Evolutionary conservation across 2,797 vertebrate genomes (phyloP).

Genomic region (Myripristis jacobus): DNA sequence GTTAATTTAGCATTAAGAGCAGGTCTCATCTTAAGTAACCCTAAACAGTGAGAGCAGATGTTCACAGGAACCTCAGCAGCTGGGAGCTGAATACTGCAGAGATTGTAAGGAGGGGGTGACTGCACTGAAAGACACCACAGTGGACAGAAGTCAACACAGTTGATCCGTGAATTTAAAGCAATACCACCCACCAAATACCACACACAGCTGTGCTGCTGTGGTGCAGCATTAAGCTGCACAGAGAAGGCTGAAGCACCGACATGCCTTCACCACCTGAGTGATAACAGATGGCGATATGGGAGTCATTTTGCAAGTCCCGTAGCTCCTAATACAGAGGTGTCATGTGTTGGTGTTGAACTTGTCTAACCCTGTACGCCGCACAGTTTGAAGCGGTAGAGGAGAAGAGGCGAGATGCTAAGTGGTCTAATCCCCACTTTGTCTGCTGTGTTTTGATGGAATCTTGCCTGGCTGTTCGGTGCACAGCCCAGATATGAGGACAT

Average conservation of each 20-base stretch:
- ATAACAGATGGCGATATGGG: conserved; percentile 73
- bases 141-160: conserved; percentile 75
- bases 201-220: conserved; percentile 72
- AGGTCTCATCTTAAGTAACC: conserved; percentile 67
- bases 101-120: conserved; percentile 48
- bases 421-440: conserved; percentile 53
- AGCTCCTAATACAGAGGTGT: conserved; percentile 45
- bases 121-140: conserved; percentile 60
- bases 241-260: conserved; percentile 36
- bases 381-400: conserved; percentile 4
- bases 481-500: conserved; percentile 8
- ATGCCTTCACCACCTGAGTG: conserved; percentile 60
- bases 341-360: conserved; percentile 56
- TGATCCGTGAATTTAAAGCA: conserved; percentile 77
- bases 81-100: conserved; percentile 45
- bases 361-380: conserved; percentile 38
- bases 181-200: conserved; percentile 83
- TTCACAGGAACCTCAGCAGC: conserved; percentile 60
- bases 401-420: conserved; percentile 41
- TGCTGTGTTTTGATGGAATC: conserved; percentile 20
- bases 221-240: conserved; percentile 1
- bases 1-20: conserved; percentile 74
- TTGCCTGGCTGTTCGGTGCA: conserved; percentile 4
- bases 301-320: conserved; percentile 28
- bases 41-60: conserved; percentile 73